Evolutionary conservation across 2,797 vertebrate genomes (phyloP), one percentile per base, ranked within the genome.

Genomic region (Tenualosa ilisha): DNA sequence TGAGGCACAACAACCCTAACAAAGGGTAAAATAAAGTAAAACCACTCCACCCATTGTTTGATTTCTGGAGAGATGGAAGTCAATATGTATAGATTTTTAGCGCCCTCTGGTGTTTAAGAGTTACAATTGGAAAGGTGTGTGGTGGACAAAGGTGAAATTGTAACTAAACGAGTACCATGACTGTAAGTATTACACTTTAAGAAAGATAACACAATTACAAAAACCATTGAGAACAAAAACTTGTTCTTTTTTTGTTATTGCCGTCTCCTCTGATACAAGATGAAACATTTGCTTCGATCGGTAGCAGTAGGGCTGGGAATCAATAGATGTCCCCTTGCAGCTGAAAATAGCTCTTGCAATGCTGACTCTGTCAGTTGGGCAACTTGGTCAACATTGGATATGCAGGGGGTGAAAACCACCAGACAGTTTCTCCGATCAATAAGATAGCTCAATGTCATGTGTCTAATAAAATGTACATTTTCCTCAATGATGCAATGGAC

Each of bases 311-410:
- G 72, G 72, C 84, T 88, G 88, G 89, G 91, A 92, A 90, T 93
- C 90, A 86, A 89, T 91, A 87, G 90, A 89, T 85, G 87, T 87
- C 50, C 81, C 90, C 90, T 87, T 85, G 0, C 5, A 37, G 86
- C 93, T 94, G 94, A 92, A 94, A 94, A 95, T 95, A 95, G 91
- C 91, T 37, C 86, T 87, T 61, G 85, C 86, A 84, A 49, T 88
- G 91, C 91, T 94, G 93, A 94, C 90, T 93, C 91, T 86, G 91
- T 87, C 84, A 91, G 93, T 86, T 75, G 94, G 93, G 93, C 87
- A 94, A 31, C 72, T 79, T 79, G 37, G 4, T 46, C 40, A 22
- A 43, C 20, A 22, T 40, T 79, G 37, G 40, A 43, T 37, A 8
- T 8, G 5, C 72, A 46, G 54, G n/a, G 20, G 31, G 89, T n/a